A percentile compares a stretch with the other conserved stretches of the same genome.
These are phyloP conservation scores for Solen grandis DNA, from an alignment of 1,140 invertebrate species.

Conservation along the genomic window DNA sequence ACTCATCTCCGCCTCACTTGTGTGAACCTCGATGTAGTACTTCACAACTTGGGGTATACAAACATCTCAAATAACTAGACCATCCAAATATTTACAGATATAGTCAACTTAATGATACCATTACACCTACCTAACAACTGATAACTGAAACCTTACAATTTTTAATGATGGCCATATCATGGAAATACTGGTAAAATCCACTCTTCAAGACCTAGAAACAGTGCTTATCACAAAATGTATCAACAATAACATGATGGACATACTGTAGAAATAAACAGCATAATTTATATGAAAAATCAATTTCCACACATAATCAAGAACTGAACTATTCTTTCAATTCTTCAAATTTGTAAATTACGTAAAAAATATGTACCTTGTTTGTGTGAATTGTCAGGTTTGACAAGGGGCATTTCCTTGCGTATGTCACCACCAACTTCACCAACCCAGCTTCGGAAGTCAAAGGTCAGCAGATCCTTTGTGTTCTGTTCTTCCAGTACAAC, in stretches of 20 bases:
- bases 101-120: neutral
- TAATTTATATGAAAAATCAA: no score
- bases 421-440: slow-evolving; percentile 63
- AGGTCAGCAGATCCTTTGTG: slow-evolving; percentile 61
- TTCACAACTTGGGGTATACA: slow-evolving; percentile 60
- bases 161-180: no score
- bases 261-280: no score
- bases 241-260: no score
- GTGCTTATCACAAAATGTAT: no score
- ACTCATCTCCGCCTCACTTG: slow-evolving; percentile 75
- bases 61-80: neutral
- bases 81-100: neutral
- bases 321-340: no score
- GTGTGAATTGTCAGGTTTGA: slow-evolving; percentile 51
- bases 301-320: no score
- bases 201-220: no score
- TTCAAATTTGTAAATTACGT: no score
- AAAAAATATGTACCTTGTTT: slow-evolving; percentile 56
- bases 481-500: slow-evolving; percentile 64
- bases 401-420: slow-evolving; percentile 66
- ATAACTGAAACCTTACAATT: no score
- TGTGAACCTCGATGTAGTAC: slow-evolving; percentile 79
- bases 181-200: no score
- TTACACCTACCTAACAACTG: neutral
- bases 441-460: slow-evolving; percentile 68